These are phyloP conservation scores for Dioctria linearis DNA, from an alignment of 2,888 invertebrate species.

Conservation along the genomic window DNA sequence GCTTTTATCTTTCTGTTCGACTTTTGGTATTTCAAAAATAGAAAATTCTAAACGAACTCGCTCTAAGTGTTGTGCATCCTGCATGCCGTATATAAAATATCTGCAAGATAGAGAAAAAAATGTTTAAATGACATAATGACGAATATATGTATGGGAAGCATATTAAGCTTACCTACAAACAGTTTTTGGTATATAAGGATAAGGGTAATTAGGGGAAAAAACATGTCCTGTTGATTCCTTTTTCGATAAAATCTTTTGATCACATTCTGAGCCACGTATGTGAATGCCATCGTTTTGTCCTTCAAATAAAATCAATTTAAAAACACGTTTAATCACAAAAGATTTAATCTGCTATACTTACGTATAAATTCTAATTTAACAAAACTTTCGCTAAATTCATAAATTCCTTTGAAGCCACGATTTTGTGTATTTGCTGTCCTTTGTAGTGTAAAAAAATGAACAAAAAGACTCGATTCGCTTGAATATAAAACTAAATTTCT, in stretches of 20 bases:
- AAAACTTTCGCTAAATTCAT: slow-evolving; percentile 98
- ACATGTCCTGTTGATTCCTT: slow-evolving; percentile 94
- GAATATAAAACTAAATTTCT: slow-evolving; percentile 96
- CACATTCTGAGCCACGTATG: slow-evolving; percentile 98
- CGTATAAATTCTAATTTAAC: slow-evolving; percentile 93
- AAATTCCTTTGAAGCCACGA: slow-evolving; percentile 98
- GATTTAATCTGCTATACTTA: slow-evolving; percentile 64
- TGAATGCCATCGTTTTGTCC: slow-evolving; percentile 94
- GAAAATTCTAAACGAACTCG: slow-evolving; percentile 91
- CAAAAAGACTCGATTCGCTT: slow-evolving; percentile 90
- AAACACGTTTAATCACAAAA: background rate
- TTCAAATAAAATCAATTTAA: slow-evolving; percentile 59
- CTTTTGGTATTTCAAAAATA: slow-evolving; percentile 91
- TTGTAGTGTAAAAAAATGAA: slow-evolving; percentile 92
- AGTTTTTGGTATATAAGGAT: slow-evolving; percentile 94
- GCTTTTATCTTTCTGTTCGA: slow-evolving; percentile 77
- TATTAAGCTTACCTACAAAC: slow-evolving; percentile 83
- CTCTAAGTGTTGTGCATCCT: slow-evolving; percentile 96
- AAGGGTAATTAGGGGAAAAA: slow-evolving; percentile 97
- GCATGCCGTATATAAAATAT: slow-evolving; percentile 98
- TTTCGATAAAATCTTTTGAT: slow-evolving; percentile 95
- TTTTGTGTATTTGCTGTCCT: slow-evolving; percentile 96
- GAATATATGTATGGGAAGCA: background rate
- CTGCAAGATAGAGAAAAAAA: slow-evolving; percentile 65
- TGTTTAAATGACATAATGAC: background rate